Evolutionary conservation across 2,113 vertebrate species (phyloP), one percentile per base, ranked within the genome.

Genomic region (Coptodon bakossiorum): DNA sequence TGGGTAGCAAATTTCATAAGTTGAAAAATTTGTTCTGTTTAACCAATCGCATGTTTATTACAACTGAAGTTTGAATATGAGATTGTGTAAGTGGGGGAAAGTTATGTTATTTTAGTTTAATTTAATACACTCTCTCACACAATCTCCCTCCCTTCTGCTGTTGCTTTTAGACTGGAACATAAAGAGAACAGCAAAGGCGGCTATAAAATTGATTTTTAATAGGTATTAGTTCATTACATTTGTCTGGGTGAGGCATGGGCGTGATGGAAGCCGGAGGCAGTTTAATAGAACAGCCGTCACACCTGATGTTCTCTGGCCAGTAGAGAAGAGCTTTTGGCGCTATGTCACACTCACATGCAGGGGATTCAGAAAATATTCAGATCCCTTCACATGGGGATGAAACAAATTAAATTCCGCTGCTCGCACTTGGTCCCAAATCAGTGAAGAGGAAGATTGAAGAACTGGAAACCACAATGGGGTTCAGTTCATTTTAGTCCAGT

Each of bases 141-240:
- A 63, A 78, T 54, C 43, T 13, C 27, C 73, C 54, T 29, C 50
- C 78, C 19, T 22, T n/a, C 84, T 79, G 16, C 31, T 66, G 87
- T 87, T 88, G 84, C 86, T 94, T 92, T 93, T 94, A 85, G 93
- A 92, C 68, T 83, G 88, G 88, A 95, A 95, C 90, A 92, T 90
- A 92, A 94, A 93, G 89, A 89, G 81, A 91, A 87, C 14, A 8
- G 38, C 86, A 83, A 92, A 87, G 89, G 88, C 48, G 54, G 89
- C 90, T 88, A 93, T 94, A 91, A 95, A 78, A 78, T 96, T 45
- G 91, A 95, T 95, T 96, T 95, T 95, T 93, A 95, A 95, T 96
- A 93, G 90, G 83, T 92, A 92, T 94, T 90, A 84, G 83, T 89
- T 92, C 89, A 94, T 95, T 95, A 94, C 52, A 45, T 84, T 66